A percentile compares a stretch with the other conserved stretches of the same genome.
These are phyloP conservation scores for Lycorma delicatula DNA, from an alignment of 1,140 invertebrate genomes.

Conservation along the genomic window DNA sequence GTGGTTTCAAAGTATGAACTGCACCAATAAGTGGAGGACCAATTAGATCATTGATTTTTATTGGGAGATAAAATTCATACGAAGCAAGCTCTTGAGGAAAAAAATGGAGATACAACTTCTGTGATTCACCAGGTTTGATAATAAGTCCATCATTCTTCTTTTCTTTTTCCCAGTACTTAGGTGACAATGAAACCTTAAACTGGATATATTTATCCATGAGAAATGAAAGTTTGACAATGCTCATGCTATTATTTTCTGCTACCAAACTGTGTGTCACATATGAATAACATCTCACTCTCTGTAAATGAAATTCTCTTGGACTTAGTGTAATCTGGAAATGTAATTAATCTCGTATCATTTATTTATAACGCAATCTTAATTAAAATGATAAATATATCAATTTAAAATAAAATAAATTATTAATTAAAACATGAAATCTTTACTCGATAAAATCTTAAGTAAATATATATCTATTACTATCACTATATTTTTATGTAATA, in stretches of 20 bases:
- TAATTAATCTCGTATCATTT: no score
- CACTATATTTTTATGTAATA: no score
- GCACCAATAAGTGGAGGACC: constrained; percentile 19
- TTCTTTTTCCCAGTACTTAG: not conserved
- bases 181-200: constrained; percentile 11
- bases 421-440: no score
- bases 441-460: no score
- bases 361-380: no score
- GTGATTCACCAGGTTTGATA: constrained; percentile 8
- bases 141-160: not conserved
- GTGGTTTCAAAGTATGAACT: not conserved
- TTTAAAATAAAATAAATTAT: no score
- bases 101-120: constrained; percentile 32
- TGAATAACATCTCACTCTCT: not conserved
- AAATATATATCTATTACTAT: no score
- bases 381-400: no score
- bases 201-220: constrained; percentile 31
- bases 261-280: not conserved
- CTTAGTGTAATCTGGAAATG: not conserved
- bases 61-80: constrained; percentile 30
- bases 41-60: constrained; percentile 32
- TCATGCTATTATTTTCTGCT: constrained; percentile 27
- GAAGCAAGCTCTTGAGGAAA: constrained; percentile 28
- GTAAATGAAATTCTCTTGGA: not conserved
- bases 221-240: constrained; percentile 25